Conservation (phyloP, 1,140 invertebrate genomes). For the Drosophila neocordata region DNA sequence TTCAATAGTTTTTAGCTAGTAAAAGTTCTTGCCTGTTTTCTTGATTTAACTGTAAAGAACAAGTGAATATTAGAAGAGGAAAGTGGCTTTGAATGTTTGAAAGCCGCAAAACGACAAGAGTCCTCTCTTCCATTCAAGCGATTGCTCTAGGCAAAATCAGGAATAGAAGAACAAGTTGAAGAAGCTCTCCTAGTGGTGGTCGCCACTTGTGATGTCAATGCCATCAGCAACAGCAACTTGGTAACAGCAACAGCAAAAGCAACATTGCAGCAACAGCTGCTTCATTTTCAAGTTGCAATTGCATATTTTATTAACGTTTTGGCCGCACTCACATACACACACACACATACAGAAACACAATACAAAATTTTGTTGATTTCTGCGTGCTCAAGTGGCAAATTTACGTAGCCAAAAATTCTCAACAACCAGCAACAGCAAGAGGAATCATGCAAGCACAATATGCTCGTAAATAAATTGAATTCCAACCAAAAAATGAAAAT, state of each 20-base stretch:
- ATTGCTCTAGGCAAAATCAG: slow-evolving; percentile 23
- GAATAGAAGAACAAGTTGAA: neutral
- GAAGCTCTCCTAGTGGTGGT: neutral
- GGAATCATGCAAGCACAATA: slow-evolving; percentile 4
- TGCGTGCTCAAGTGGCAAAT: slow-evolving; percentile 73
- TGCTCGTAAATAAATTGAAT: slow-evolving; percentile 56
- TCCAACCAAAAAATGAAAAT: slow-evolving; percentile 38
- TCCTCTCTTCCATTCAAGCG: slow-evolving; percentile 31
- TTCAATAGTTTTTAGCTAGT: slow-evolving; percentile 52
- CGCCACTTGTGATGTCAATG: slow-evolving; percentile 71
- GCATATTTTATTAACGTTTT: slow-evolving; percentile 73
- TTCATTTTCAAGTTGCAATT: slow-evolving; percentile 27
- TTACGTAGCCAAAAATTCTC: slow-evolving; percentile 28
- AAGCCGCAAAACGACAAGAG: slow-evolving; percentile 63
- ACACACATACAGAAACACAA: too few relatives aligned
- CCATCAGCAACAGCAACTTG: slow-evolving; percentile 56
- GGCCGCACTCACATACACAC: slow-evolving; percentile 52
- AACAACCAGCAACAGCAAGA: too few relatives aligned
- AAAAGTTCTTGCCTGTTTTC: slow-evolving; percentile 62
- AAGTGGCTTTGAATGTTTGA: slow-evolving; percentile 74
- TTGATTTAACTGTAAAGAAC: slow-evolving; percentile 58
- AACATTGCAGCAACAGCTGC: neutral
- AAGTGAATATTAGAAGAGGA: slow-evolving; percentile 73
- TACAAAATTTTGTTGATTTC: slow-evolving; percentile 51
- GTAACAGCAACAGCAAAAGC: slow-evolving; percentile 12